Percentiles rank a stretch among this genome's conserved stretches.
Evolutionary conservation across 2,113 vertebrate genomes (phyloP).

Genomic region (Ptychochromis oligacanthus): DNA sequence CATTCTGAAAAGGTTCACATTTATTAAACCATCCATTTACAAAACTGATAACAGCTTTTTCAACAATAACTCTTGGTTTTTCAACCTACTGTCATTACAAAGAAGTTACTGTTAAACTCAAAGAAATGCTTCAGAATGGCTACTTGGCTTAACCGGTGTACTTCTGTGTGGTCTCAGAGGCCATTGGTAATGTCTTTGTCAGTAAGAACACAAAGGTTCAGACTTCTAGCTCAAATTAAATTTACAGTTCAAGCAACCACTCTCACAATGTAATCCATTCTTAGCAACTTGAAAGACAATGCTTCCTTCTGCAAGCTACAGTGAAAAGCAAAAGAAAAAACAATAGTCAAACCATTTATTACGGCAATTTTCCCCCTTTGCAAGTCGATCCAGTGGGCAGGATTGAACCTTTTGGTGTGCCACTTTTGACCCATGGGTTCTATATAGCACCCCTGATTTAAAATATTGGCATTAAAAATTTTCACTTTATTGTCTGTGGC

Average conservation of each 20-base stretch:
- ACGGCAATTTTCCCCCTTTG: no score
- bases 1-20: background rate
- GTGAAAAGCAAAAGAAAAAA: background rate
- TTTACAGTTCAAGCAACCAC: background rate
- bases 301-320: background rate
- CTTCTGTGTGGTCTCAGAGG: background rate
- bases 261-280: background rate
- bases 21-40: background rate
- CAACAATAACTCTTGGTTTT: no score
- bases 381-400: no score
- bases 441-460: background rate
- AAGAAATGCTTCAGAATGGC: background rate
- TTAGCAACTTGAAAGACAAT: background rate
- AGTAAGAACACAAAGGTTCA: background rate
- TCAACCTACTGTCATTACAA: background rate
- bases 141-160: background rate
- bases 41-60: no score
- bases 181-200: background rate
- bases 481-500: no score
- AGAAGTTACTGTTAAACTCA: background rate
- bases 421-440: background rate
- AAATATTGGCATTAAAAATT: background rate
- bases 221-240: background rate
- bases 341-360: no score
- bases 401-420: no score